Evolutionary conservation across 2,888 invertebrate genomes (phyloP).

Genomic region (Drosophila siamana): DNA sequence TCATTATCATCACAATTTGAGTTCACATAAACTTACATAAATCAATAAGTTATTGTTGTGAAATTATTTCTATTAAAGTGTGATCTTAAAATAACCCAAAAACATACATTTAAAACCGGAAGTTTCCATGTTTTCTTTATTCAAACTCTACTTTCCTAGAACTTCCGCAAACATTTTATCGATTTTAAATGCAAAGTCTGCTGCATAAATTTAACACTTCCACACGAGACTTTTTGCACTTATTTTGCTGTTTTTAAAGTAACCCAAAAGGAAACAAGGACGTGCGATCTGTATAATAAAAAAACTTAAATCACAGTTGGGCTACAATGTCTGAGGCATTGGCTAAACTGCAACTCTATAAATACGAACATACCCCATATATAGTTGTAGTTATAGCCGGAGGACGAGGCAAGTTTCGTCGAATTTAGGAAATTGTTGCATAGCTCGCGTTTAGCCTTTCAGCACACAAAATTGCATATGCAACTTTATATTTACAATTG

Average conservation of each 20-base stretch:
- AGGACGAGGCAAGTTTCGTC: slow-evolving; percentile 29
- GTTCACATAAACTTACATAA: no score
- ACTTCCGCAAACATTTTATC: not conserved
- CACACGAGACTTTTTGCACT: slow-evolving; percentile 8
- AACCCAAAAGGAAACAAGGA: not conserved
- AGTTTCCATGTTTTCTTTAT: not conserved
- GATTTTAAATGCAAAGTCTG: not conserved
- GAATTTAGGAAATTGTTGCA: slow-evolving; percentile 68
- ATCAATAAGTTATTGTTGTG: not conserved
- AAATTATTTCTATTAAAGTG: not conserved
- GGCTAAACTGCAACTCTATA: slow-evolving; percentile 40
- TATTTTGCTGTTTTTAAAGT: slow-evolving; percentile 24
- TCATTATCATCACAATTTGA: no score
- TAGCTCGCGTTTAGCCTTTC: slow-evolving; percentile 53
- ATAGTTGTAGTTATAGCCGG: slow-evolving; percentile 1
- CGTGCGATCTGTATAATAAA: slow-evolving; percentile 13
- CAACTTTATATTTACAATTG: slow-evolving; percentile 79
- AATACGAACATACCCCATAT: not conserved
- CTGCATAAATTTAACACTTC: slow-evolving; percentile 43
- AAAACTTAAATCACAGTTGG: slow-evolving; percentile 48
- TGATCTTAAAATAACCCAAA: not conserved
- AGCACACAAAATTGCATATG: slow-evolving; percentile 79
- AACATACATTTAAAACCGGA: not conserved
- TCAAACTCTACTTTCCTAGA: not conserved
- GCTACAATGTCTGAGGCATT: slow-evolving; percentile 64